These are phyloP conservation scores for Graptemys geographica DNA, from an alignment of 2,797 vertebrate genomes.

Conservation along the genomic window DNA sequence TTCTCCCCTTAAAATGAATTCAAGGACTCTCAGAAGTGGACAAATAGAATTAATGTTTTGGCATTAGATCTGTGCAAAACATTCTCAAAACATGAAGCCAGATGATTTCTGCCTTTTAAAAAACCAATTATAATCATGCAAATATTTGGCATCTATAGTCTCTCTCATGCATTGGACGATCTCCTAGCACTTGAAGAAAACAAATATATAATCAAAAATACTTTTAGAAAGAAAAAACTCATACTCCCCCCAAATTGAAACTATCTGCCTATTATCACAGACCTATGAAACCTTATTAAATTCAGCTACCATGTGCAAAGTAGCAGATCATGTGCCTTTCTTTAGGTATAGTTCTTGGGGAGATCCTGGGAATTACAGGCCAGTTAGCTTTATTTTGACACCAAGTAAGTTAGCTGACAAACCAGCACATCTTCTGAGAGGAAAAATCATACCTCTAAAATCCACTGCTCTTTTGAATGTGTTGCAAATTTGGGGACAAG, in stretches of 20 bases:
- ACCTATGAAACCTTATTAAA: neutral
- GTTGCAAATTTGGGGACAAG: neutral
- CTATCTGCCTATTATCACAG: neutral
- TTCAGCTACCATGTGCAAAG: neutral
- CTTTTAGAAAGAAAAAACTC: neutral
- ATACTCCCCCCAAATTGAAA: neutral
- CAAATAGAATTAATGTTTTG: conserved; percentile 6
- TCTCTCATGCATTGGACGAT: neutral
- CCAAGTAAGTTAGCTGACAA: neutral
- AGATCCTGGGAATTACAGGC: neutral
- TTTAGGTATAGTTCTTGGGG: neutral
- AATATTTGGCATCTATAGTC: neutral
- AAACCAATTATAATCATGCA: neutral
- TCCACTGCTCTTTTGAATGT: neutral
- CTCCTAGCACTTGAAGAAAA: neutral
- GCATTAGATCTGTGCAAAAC: neutral
- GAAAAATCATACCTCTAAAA: neutral
- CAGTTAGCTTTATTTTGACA: neutral
- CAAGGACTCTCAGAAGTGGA: neutral
- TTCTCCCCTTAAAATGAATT: neutral
- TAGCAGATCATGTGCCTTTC: neutral
- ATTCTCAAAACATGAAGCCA: neutral
- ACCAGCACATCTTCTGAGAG: neutral
- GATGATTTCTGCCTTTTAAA: neutral
- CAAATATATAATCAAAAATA: neutral